A percentile compares a stretch with the other conserved stretches of the same genome.
These are phyloP conservation scores for Scrobipalpa atriplicella DNA, from an alignment of 2,888 invertebrate genomes.

Conservation along the genomic window DNA sequence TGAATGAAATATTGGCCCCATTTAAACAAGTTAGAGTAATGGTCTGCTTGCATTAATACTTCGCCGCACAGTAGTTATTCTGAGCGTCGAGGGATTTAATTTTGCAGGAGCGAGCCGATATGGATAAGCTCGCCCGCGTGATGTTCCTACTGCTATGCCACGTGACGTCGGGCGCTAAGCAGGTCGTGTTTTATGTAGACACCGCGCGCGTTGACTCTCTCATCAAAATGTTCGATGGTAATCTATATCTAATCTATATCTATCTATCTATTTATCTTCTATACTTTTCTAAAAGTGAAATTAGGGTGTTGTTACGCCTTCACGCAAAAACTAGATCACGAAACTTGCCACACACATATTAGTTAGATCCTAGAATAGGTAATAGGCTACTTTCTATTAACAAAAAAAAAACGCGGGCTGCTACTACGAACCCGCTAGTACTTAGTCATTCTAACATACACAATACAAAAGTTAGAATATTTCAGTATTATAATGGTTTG, in stretches of 20 bases:
- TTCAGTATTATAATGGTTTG: background rate
- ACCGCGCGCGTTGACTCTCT: constrained; percentile 47
- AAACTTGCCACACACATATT: too few relatives aligned
- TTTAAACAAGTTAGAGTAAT: background rate
- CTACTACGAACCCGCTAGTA: too few relatives aligned
- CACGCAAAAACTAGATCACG: too few relatives aligned
- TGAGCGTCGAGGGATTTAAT: background rate
- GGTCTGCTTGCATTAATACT: background rate
- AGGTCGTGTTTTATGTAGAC: constrained; percentile 57
- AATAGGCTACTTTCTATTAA: too few relatives aligned
- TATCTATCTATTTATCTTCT: background rate
- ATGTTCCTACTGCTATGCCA: constrained; percentile 75
- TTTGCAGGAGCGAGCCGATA: constrained; percentile 56
- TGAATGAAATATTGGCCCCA: background rate
- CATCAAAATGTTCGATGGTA: constrained; percentile 46
- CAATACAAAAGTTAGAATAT: too few relatives aligned
- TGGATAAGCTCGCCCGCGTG: constrained; percentile 67
- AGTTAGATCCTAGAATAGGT: too few relatives aligned
- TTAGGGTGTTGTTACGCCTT: too few relatives aligned
- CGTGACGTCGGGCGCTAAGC: constrained; percentile 69
- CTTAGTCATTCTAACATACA: too few relatives aligned
- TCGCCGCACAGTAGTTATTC: background rate
- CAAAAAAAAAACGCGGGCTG: too few relatives aligned
- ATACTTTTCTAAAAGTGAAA: background rate
- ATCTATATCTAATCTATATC: too few relatives aligned